Base-by-base conservation (phyloP, 2,797 vertebrate genomes). In the Vultur gryphus region DNA sequence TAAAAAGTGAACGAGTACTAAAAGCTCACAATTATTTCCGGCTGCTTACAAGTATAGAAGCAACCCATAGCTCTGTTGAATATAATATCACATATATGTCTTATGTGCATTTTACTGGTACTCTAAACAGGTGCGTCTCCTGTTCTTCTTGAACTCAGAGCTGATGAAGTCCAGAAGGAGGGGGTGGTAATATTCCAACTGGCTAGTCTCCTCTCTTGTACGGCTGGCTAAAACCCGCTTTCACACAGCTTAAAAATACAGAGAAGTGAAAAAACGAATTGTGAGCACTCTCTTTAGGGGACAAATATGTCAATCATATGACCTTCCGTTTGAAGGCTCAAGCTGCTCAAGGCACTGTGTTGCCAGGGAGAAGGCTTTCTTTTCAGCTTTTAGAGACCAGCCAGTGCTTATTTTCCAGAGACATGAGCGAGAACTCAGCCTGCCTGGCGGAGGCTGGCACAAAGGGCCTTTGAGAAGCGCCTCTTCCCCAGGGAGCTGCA, bases 401-500 rank as follows among this genome's bases (percentile, higher is more conserved):
- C 73, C 91, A 92, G 37, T 17, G 65, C 87, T 90, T 91, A 87
- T 93, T 96, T 88, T 95, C 79, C 86, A 69, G 73, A 87, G 65
- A n/a, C 95, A 86, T 86, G 78, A 84, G 33, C 5, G 24, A 76
- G 76, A 82, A 86, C 91, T 86, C 37, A 23, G 93, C 21, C 95
- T 97, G 97, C 95, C 94, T 59, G 90, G 95, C 62, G 33, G 67
- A 90, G 94, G 67, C 64, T 20, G 52, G 90, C 97, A 98, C 98
- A 98, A 98, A 98, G 94, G 59, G 81, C 92, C 97, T 98, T 97
- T 97, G 97, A 98, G 97, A 89, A 96, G 90, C 20, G 11, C 58
- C 89, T 73, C 67, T 77, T 81, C 93, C 97, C 64, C 69, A 95
- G 87, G 95, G 72, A 96, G 84, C 78, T 80, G 44, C 82, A 69